These are phyloP conservation scores for Antigone vipio DNA, from an alignment of 2,113 vertebrate genomes.

Conservation along the genomic window DNA sequence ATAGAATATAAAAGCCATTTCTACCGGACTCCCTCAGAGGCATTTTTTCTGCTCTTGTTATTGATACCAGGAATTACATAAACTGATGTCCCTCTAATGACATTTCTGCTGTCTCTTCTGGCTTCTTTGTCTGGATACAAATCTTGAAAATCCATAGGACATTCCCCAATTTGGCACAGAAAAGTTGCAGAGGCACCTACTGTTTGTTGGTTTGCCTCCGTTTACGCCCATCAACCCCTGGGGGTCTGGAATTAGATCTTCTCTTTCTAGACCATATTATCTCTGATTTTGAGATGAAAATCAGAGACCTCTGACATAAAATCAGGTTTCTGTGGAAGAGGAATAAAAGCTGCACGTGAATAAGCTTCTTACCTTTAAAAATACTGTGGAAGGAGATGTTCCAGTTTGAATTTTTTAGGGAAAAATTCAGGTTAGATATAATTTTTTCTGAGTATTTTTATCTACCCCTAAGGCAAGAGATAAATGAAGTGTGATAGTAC, in stretches of 20 bases:
- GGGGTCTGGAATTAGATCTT: neutral
- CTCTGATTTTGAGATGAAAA: neutral
- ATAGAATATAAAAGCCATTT: neutral
- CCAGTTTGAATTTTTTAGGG: slow-evolving; percentile 26
- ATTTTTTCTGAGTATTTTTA: slow-evolving; percentile 66
- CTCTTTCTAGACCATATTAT: neutral
- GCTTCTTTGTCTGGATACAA: neutral
- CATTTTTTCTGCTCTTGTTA: neutral
- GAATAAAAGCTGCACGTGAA: neutral
- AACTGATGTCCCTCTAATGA: neutral
- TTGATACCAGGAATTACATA: neutral
- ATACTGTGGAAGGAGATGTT: neutral
- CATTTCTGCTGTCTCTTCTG: neutral
- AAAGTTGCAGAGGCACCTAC: neutral
- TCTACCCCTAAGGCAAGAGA: slow-evolving; percentile 66
- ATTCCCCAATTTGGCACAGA: neutral
- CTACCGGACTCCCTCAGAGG: neutral
- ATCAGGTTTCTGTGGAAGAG: neutral
- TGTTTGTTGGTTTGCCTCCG: fast-evolving
- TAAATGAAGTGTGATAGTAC: slow-evolving; percentile 64
- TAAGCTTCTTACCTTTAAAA: neutral
- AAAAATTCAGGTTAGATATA: slow-evolving; percentile 54
- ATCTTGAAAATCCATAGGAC: neutral
- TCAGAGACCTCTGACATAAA: neutral
- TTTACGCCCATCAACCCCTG: neutral